Evolutionary conservation across 92 coral and sea anemone genomes (phyloP).

Genomic region (Meandrina meandrites): DNA sequence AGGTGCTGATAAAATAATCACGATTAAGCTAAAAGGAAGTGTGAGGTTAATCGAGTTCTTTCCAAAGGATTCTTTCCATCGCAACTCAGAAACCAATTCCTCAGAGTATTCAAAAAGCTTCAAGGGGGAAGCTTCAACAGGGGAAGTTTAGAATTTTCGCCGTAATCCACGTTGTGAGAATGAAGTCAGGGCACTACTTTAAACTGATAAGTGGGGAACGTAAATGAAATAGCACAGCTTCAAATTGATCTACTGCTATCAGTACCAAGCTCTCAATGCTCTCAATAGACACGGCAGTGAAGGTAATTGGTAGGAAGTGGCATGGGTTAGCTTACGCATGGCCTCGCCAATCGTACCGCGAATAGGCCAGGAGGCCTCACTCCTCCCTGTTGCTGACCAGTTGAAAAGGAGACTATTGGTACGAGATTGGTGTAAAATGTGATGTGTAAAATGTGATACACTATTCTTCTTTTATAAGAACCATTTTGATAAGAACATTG

Average conservation of each 20-base stretch:
- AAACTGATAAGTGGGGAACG: not conserved
- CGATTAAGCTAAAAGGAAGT: not conserved
- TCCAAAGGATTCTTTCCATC: not conserved
- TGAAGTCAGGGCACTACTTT: not conserved
- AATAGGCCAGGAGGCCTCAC: not conserved
- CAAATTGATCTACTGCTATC: not conserved
- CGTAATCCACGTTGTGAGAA: not conserved
- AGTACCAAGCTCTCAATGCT: not conserved
- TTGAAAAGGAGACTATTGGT: no score
- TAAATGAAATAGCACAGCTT: not conserved
- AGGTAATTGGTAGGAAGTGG: not conserved
- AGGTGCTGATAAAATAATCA: no score
- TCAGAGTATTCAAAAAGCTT: not conserved
- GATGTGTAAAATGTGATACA: no score
- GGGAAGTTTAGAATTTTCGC: not conserved
- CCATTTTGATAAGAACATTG: no score
- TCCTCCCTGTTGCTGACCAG: no score
- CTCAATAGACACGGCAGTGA: not conserved
- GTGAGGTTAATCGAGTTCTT: not conserved
- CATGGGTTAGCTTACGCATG: not conserved
- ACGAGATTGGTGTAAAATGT: no score
- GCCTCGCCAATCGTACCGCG: not conserved
- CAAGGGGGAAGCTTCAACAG: not conserved
- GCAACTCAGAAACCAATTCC: not conserved
- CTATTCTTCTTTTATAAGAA: no score